Evolutionary conservation across 2,888 invertebrate genomes (phyloP), one percentile per base, ranked within the genome.

Genomic region (Epistrophe eligans): DNA sequence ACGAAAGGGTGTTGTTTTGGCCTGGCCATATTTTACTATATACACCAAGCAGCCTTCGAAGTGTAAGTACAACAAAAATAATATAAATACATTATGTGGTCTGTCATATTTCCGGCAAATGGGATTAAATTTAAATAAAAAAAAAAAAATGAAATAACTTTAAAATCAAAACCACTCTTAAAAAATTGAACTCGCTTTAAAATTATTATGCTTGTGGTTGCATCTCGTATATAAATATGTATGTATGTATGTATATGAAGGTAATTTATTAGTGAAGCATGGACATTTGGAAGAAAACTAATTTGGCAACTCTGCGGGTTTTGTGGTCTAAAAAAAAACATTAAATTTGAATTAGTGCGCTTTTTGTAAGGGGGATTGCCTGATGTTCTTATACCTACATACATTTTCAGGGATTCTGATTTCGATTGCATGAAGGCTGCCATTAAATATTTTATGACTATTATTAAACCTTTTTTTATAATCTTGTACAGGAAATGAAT

Each of bases 221-320:
- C 8, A 24, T 24, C 24, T 50, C 13, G 52, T 17, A 17, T 45
- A 11, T 55, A n/a, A n/a, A n/a, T n/a, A n/a, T n/a, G n/a, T n/a
- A n/a, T n/a, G n/a, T n/a, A n/a, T n/a, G n/a, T n/a, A n/a, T n/a
- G n/a, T 24, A 24, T 24, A 24, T 24, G 24, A 24, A 24, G 28
- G 28, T 4, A 28, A 8, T 55, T 55, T 55, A 55, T 40, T 40
- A 24, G 52, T 38, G 52, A 11, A 24, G 19, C 19, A 19, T 13
- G 38, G 17, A 28, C n/a, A n/a, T 28, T 40, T 28, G n/a, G 7
- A 43, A 55, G 28, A 45, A 70, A 70, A 40, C 55, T 40, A 55
- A 70, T 55, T 55, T 55, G 28, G 40, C 32, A 55, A 70, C 52
- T 70, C 70, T 70, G 55, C 55, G 67, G 50, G 50, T 38, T 67